Evolutionary conservation across 2,888 invertebrate genomes (phyloP), one percentile per base, ranked within the genome.

Genomic region (Uropetala carovei): DNA sequence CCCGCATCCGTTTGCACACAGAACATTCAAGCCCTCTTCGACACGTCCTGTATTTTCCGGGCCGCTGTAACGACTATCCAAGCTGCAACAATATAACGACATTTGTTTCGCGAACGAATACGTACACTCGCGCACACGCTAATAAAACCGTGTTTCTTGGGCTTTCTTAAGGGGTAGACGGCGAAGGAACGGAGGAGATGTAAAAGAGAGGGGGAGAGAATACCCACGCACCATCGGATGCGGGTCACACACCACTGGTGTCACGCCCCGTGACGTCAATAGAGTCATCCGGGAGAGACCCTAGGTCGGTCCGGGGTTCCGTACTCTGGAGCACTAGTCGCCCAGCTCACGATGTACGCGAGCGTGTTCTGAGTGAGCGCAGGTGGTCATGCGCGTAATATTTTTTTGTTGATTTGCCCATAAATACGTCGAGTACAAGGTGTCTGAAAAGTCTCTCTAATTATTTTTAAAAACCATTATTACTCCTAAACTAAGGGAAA

Each of bases 181-280:
- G 64, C 22, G 75, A 27, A 27, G 75, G 10, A 75, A 27, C 27
- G 75, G 75, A 27, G 27, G 22, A 75, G 13, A 22, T 75, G 75
- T 75, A 22, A 75, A 75, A 13, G 75, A 22, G 75, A 75, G 75
- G 75, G 75, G n/a, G 22, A n/a, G 43, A 43, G 43, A 43, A 43
- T 43, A 43, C 43, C 43, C 43, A 75, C 75, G 60, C 13, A 75
- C 22, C 75, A 75, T 13, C 75, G 75, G n/a, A 22, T 68, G 68
- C 68, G 68, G 75, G 75, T 75, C 75, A 75, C 75, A 68, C 68
- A 22, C 18, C 68, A n/a, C 9, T 9, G 27, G 11, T 75, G 75
- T 75, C 75, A 75, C 22, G 75, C 22, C 75, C 27, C 27, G 75
- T 27, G 75, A 75, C 75, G 75, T 75, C 75, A 75, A 75, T 75